Conservation (phyloP, 2,113 vertebrate species). For the Coptodon rendalli region DNA sequence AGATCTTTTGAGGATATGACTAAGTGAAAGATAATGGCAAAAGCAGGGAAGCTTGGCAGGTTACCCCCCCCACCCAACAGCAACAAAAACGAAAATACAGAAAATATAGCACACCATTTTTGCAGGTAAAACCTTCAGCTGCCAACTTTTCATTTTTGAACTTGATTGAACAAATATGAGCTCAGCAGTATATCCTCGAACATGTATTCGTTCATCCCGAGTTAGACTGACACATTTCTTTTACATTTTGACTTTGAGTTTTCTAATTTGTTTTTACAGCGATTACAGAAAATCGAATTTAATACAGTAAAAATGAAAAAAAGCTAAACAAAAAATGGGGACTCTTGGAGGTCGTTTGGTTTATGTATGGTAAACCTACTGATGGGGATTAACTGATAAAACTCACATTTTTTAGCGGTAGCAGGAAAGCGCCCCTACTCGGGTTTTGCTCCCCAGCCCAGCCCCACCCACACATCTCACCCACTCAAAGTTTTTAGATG, state of each 20-base stretch:
- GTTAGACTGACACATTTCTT: neutral
- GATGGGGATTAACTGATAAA: neutral
- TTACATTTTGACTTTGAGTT: neutral
- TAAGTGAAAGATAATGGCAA: neutral
- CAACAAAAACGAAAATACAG: neutral
- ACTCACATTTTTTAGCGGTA: neutral
- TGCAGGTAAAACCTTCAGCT: neutral
- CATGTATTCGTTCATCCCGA: neutral
- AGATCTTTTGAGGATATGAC: neutral
- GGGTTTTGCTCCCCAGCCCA: neutral
- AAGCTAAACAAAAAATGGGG: neutral
- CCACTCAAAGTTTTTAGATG: neutral
- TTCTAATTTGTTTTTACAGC: neutral
- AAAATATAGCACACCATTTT: neutral
- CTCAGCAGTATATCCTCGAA: neutral
- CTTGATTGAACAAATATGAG: neutral
- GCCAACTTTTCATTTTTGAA: constrained; percentile 2
- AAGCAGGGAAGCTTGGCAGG: neutral
- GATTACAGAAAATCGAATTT: neutral
- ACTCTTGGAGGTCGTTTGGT: neutral
- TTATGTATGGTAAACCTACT: neutral
- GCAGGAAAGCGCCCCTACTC: neutral
- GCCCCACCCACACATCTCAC: neutral
- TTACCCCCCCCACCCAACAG: neutral
- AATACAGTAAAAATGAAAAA: neutral